Evolutionary conservation across 2,888 invertebrate species (phyloP).

Genomic region (Aleiodes leptofemur): DNA sequence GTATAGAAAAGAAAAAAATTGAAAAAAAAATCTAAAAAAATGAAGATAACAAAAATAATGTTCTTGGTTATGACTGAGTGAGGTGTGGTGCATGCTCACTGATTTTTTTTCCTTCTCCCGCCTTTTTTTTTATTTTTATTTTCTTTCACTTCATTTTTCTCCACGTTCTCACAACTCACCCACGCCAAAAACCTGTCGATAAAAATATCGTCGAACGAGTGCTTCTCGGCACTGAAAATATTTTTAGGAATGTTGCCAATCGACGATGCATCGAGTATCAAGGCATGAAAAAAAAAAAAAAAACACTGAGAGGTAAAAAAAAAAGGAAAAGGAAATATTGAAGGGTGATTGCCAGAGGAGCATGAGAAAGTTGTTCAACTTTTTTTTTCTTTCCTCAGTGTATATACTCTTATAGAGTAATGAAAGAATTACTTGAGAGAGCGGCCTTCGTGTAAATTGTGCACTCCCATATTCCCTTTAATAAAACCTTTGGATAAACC

Average conservation of each 20-base stretch:
- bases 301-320: background rate
- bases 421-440: background rate
- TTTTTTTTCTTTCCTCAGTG: too few species aligned
- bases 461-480: too few species aligned
- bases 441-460: background rate
- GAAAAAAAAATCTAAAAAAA: background rate
- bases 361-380: too few species aligned
- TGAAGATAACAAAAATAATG: background rate
- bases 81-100: background rate
- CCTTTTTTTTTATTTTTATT: too few species aligned
- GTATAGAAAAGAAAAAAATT: too few species aligned
- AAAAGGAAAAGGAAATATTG: conserved; percentile 1
- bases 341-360: background rate
- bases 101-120: background rate
- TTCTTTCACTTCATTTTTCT: background rate
- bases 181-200: conserved; percentile 34
- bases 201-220: conserved; percentile 35
- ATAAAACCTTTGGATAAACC: too few species aligned
- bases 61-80: too few species aligned
- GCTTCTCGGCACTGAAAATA: conserved; percentile 38
- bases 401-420: background rate
- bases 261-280: conserved; percentile 28
- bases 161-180: background rate
- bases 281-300: background rate
- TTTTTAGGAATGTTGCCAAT: conserved; percentile 42